Evolutionary conservation across 2,888 invertebrate genomes (phyloP).

Genomic region (Tiliacea aurago): DNA sequence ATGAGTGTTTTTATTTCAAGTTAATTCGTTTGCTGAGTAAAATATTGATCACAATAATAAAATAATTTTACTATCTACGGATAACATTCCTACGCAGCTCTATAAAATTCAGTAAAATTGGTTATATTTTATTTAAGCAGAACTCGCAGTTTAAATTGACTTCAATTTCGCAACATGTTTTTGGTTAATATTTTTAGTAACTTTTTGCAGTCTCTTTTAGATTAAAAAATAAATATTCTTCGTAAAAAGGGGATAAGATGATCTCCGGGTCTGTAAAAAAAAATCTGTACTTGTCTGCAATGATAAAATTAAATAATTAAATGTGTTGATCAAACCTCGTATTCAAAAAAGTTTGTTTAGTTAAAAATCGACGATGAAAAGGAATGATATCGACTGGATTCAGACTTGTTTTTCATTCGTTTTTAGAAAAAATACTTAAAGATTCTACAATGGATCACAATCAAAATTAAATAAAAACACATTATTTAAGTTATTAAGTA

Average conservation of each 20-base stretch:
- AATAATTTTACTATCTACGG: background rate
- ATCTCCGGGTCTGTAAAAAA: background rate
- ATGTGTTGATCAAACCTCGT: background rate
- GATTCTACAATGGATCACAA: no score
- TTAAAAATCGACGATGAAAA: no score
- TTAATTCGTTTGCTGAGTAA: background rate
- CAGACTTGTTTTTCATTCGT: no score
- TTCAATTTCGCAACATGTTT: background rate
- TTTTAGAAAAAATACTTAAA: no score
- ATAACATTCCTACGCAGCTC: conserved; percentile 2
- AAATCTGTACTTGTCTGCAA: background rate
- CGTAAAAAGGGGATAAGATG: background rate
- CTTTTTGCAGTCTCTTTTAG: background rate
- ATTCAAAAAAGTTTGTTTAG: no score
- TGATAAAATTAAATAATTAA: background rate
- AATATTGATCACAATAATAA: background rate
- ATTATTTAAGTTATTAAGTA: background rate
- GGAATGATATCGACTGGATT: no score
- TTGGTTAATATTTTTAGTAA: background rate
- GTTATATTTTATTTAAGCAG: background rate
- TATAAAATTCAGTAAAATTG: background rate
- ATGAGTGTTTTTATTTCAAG: background rate
- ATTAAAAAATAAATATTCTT: background rate
- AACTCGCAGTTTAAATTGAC: background rate
- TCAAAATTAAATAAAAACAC: background rate